Base-by-base conservation (phyloP, 2,113 vertebrate species). In the Sinocyclocheilus rhinocerous region DNA sequence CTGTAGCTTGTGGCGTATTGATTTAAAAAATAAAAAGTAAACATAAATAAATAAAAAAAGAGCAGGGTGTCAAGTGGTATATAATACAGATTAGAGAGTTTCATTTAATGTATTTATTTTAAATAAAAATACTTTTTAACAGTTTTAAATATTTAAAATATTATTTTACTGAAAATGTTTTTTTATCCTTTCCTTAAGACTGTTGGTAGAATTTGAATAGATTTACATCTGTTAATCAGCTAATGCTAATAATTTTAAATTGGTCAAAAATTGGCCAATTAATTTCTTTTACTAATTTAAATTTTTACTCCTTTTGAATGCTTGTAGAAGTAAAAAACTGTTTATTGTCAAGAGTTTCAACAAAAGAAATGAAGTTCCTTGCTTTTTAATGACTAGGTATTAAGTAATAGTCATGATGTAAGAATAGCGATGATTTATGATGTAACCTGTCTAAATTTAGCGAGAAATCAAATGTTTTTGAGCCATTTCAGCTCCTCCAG, bases 371-470 rank as follows among this genome's bases (percentile, higher is more conserved):
- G 18, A 72, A 42, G 9, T 42, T 80, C 11, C 5, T 45, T 63
- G 36, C 57, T 81, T 81, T 81, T 63, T 12, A 45, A 16, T 81
- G 22, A 72, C 20, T 42, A 12, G 11, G 20, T 42, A 59, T 59
- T 36, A 36, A 11, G 29, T 59, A 78, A 36, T 22, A 33, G 26
- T 55, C 29, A 12, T 36, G 29, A 59, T 79, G 33, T n/a, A 61
- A 79, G 55, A 79, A 24, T 15, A 79, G 22, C 33, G n/a, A 39
- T 24, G 11, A 80, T 24, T 24, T 80, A 80, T n/a, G 57, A 63
- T 80, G 33, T 24, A 61, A 63, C 20, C 18, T 33, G 20, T 57
- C 6, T 22, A 10, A 59, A 59, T 59, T 29, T 36, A 42, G 9
- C 4, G 2, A 20, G 29, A n/a, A 59, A 59, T 78, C 7, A 65